Percentiles rank a stretch among this genome's conserved stretches.
Conservation (phyloP, 2,797 vertebrate genomes). For the Gila robusta region DNA sequence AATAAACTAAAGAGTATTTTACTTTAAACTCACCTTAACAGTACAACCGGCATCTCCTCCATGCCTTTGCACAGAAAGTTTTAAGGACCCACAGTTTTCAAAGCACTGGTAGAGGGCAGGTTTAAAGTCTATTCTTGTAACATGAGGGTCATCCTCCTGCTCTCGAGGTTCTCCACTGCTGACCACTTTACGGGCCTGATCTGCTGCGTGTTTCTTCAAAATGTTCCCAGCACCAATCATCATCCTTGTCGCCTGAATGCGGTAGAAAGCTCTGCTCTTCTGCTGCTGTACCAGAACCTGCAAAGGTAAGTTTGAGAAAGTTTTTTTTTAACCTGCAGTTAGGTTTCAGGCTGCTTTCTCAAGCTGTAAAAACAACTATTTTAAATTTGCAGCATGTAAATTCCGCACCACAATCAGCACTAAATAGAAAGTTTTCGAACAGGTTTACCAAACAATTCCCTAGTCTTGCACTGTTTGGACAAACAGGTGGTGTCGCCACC, state of each 20-base stretch:
- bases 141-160: constrained; percentile 82
- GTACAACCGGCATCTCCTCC: constrained; percentile 79
- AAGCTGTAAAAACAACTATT: neutral
- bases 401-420: neutral
- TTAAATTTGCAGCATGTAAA: neutral
- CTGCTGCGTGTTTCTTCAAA: constrained; percentile 87
- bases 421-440: neutral
- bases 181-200: constrained; percentile 86
- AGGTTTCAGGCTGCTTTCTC: neutral
- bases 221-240: constrained; percentile 90
- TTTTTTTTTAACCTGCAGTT: neutral
- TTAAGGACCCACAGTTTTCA: constrained; percentile 86
- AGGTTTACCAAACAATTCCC: neutral
- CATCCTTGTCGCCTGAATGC: constrained; percentile 89
- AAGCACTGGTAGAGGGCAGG: constrained; percentile 85
- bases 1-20: neutral
- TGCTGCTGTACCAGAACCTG: constrained; percentile 86
- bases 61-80: constrained; percentile 77
- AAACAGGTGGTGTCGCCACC: neutral
- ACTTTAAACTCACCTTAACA: constrained; percentile 75
- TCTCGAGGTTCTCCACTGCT: constrained; percentile 79
- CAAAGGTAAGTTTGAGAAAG: constrained; percentile 14
- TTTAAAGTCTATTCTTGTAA: constrained; percentile 81
- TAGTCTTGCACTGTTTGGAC: neutral
- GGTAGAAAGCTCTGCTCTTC: constrained; percentile 87